Base-by-base conservation (phyloP, 2,113 vertebrate species). In the Actinemys pallida region DNA sequence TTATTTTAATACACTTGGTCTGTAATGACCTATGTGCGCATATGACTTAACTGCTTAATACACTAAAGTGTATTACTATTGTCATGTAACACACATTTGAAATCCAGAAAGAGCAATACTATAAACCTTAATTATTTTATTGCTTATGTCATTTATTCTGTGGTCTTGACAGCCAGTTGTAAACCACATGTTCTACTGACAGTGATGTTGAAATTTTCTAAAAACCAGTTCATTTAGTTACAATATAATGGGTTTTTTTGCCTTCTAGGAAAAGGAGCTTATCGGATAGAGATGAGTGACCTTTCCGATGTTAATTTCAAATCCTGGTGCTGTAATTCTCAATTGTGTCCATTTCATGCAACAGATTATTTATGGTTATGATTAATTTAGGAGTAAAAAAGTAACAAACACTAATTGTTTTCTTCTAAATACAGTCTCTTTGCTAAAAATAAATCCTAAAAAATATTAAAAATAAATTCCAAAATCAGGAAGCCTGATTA, bases 341-440 rank as follows among this genome's bases (percentile, higher is more conserved):
- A 72, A 17, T 90, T 91, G 16, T 72, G 54, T 65, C 82, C 81
- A 59, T 9, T 62, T 93, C 57, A 79, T 84, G 81, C 75, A 81
- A 75, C 69, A 78, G 75, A 35, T 83, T 45, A 93, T 89, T 93
- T 76, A 35, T 81, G 47, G 29, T 89, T 89, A n/a, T 4, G 87
- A 78, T 92, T 90, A 76, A 78, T 89, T 92, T 92, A 94, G 72
- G 42, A 92, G 80, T 31, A 93, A 52, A 83, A 84, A 22, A 56
- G 69, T 83, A 42, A 89, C 47, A 35, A 82, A 65, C 89, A n/a
- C 24, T 5, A 16, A 76, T 91, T 0, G 0, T 50, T 91, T 93
- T 85, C 81, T 50, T 84, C 54, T 69, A 45, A 59, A 93, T 47
- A 0, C 62, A 81, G 16, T 62, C 80, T 42, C 27, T 85, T 90